These are phyloP conservation scores for Trichoplusia ni DNA, from an alignment of 1,140 invertebrate species.

Conservation along the genomic window DNA sequence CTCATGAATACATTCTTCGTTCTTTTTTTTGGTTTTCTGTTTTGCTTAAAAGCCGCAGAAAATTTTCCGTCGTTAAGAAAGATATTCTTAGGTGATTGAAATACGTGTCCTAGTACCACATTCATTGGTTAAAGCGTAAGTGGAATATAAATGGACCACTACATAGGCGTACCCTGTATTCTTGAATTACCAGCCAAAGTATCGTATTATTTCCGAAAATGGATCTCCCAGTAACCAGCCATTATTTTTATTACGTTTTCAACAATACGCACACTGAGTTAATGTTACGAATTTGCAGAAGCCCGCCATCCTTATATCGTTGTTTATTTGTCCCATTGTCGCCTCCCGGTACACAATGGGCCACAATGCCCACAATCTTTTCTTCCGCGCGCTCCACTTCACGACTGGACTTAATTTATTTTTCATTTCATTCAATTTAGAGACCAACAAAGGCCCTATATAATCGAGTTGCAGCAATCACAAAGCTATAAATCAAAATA, in stretches of 20 bases:
- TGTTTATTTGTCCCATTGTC: constrained; percentile 45
- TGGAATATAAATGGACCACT: no score
- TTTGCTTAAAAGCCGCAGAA: no score
- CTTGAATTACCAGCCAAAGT: no score
- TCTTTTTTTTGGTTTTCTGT: no score
- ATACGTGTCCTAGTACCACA: no score
- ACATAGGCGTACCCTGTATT: no score
- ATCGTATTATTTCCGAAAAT: background rate
- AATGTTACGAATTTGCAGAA: constrained; percentile 5
- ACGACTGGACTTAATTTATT: constrained; percentile 67
- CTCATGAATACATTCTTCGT: no score
- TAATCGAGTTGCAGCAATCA: constrained; percentile 79
- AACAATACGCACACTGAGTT: constrained; percentile 16
- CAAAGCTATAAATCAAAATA: constrained; percentile 79
- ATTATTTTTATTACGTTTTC: constrained; percentile 28
- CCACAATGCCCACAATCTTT: constrained; percentile 46
- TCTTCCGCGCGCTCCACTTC: constrained; percentile 48
- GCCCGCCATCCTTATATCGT: constrained; percentile 3
- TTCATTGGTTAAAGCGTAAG: no score
- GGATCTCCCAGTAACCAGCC: background rate
- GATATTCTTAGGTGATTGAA: no score
- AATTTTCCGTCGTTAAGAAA: no score
- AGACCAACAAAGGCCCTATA: constrained; percentile 55
- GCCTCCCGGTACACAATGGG: constrained; percentile 33
- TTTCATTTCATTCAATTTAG: constrained; percentile 77